Base-by-base conservation (phyloP, 2,113 vertebrate species). In the Fukomys damarensis region DNA sequence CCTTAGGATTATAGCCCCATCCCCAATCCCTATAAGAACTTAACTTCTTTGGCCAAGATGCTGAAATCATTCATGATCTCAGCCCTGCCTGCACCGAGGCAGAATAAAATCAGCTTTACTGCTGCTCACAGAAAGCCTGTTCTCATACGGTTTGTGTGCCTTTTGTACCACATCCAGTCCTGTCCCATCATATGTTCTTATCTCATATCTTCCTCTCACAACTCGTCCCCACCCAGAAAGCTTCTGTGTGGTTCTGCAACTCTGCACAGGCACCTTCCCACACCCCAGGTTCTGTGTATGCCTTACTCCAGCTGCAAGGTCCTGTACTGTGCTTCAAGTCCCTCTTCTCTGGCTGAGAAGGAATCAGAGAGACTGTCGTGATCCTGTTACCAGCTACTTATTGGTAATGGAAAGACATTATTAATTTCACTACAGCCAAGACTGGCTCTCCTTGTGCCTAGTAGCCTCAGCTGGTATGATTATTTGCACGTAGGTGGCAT, bases 201-300 rank as follows among this genome's bases (percentile, higher is more conserved):
- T 41, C 19, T 89, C 24, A 1, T 7, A 32, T 74, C 12, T 89
- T 80, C 61, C 72, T 38, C 13, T 26, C 30, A 13, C 19, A 32
- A 4, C 28, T 0, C n/a, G 10, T 58, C 32, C 7, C n/a, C n/a
- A 26, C 35, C 22, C 9, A 17, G 17, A 5, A 43, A 7, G 9
- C 12, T 61, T 52, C 32, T 26, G 12, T 49, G 43, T 49, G 26
- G 26, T 7, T 16, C 72, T 77, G 43, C 13, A 77, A 30, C 14
- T 49, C 74, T 32, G 22, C 70, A 72, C 20, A 43, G 10, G 41
- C 26, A 30, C 12, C 41, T 46, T 28, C 30, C 30, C 4, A 49
- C 5, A 38, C 12, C 32, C 43, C 35, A 17, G 19, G 16, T 8
- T 24, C 46, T 28, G 41, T 46, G 3, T 28, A 2, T 20, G 22